A percentile compares a stretch with the other conserved stretches of the same genome.
phyloP scores from a whole-genome alignment of 2,888 invertebrate species.

The Myopa tessellatipennis region DNA sequence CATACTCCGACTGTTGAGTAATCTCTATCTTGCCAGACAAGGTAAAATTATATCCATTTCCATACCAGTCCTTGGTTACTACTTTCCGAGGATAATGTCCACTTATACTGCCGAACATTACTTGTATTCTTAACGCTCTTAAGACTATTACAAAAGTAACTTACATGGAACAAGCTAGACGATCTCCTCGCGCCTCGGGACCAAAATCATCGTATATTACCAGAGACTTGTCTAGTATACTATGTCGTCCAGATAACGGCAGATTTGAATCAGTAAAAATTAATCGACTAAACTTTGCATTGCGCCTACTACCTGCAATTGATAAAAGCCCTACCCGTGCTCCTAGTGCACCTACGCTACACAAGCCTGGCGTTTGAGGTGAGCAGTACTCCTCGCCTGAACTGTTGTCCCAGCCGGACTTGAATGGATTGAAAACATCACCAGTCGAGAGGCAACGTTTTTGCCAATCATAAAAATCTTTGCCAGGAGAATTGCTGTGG shows the following conservation, averaged over 20 bases:
- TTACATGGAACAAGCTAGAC: conserved; percentile 89
- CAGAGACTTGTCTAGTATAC: conserved; percentile 80
- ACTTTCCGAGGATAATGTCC: conserved; percentile 83
- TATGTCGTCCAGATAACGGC: conserved; percentile 80
- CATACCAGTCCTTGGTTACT: conserved; percentile 89
- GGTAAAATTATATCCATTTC: conserved; percentile 76
- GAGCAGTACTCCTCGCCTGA: conserved; percentile 73
- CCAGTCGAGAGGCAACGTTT: conserved; percentile 85
- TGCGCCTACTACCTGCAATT: conserved; percentile 79
- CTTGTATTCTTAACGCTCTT: not conserved
- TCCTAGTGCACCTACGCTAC: conserved; percentile 83
- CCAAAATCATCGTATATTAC: conserved; percentile 90
- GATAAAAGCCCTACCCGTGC: conserved; percentile 77
- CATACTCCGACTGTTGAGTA: conserved; percentile 87
- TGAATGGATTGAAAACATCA: conserved; percentile 80
- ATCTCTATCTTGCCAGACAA: conserved; percentile 84
- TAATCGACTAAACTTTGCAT: conserved; percentile 76
- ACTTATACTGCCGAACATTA: conserved; percentile 72
- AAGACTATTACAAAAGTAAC: conserved; percentile 50
- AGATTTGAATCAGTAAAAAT: conserved; percentile 84
- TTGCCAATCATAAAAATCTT: conserved; percentile 92
- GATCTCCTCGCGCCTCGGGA: conserved; percentile 87
- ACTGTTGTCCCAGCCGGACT: conserved; percentile 75
- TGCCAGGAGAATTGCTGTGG: conserved; percentile 81
- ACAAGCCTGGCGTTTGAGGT: conserved; percentile 72